phyloP scores from a whole-genome alignment of 2,888 invertebrate species.

The Pandemis heparana region DNA sequence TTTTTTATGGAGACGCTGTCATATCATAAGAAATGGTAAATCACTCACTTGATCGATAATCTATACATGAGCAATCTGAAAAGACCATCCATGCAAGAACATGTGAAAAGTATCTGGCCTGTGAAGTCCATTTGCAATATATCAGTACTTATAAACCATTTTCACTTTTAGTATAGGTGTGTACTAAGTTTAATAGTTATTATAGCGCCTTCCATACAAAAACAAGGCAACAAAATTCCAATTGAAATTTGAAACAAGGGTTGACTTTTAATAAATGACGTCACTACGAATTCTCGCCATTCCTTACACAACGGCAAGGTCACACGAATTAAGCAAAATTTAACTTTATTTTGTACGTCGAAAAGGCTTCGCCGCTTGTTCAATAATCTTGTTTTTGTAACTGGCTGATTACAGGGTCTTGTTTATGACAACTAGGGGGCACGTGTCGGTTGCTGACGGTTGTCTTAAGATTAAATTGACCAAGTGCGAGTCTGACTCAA shows the following conservation, averaged over 20 bases:
- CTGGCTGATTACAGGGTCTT: conserved; percentile 73
- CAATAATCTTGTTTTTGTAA: conserved; percentile 46
- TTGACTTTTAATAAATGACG: conserved; percentile 76
- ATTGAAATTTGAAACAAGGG: conserved; percentile 38
- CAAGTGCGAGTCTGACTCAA: too few relatives aligned
- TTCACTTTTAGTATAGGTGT: too few relatives aligned
- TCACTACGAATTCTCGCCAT: conserved; percentile 65
- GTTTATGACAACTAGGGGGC: conserved; percentile 30
- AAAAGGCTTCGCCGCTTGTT: background rate
- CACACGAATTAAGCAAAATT: background rate
- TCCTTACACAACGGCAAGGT: conserved; percentile 54
- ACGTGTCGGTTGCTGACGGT: conserved; percentile 20
- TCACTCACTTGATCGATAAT: too few relatives aligned
- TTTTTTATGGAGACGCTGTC: too few relatives aligned
- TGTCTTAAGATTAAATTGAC: conserved; percentile 30
- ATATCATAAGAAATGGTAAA: too few relatives aligned
- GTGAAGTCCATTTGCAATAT: too few relatives aligned
- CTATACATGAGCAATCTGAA: too few relatives aligned
- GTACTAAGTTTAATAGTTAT: background rate
- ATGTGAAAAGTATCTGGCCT: too few relatives aligned
- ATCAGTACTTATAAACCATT: too few relatives aligned
- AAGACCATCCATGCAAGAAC: too few relatives aligned
- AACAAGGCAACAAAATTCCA: conserved; percentile 8
- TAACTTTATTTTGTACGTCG: background rate
- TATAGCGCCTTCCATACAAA: background rate